Evolutionary conservation across 2,888 invertebrate species (phyloP), one percentile per base, ranked within the genome.

Genomic region (Tetragnatha montana): DNA sequence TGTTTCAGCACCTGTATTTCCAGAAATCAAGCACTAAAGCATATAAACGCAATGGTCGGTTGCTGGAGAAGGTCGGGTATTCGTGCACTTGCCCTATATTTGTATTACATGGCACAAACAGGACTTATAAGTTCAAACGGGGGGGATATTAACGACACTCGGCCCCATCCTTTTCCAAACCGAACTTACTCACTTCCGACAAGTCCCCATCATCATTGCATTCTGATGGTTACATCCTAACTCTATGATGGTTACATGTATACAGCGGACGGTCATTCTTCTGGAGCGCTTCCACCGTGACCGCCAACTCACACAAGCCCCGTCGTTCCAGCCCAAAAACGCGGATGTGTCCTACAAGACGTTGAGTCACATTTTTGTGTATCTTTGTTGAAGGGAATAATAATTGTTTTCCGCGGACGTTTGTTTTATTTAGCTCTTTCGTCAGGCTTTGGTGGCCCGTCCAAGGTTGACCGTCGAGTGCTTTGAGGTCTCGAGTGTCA

Each of bases 341-440:
- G 51, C 87, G 81, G 81, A 87, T 81, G 70, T 80, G 81, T 81
- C 80, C 51, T 85, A 50, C 76, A 81, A 51, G 81, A 81, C 22
- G 60, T 81, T 80, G 49, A 73, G 80, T 74, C 60, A 80, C 35
- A 73, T 80, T 87, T n/a, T 74, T 75, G 60, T 49, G 19, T 50
- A 21, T 82, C 21, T 86, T 35, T 86, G 35, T 87, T 50, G 73
- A 73, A 81, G 81, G 75, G 81, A 75, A 76, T 76, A 49, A 35
- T 17, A 47, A 69, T 35, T 51, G 49, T 49, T 79, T n/a, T 35
- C 17, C n/a, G 17, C 70, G 19, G 14, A 78, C 8, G 69, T 76
- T 84, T 85, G 60, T 17, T n/a, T 47, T 71, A 81, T 70, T 69
- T 76, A 49, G 12, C 49, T 17, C 60, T 21, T 75, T 21, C 87